phyloP scores from a whole-genome alignment of 2,888 invertebrate species.

The Phytoseiulus persimilis region DNA sequence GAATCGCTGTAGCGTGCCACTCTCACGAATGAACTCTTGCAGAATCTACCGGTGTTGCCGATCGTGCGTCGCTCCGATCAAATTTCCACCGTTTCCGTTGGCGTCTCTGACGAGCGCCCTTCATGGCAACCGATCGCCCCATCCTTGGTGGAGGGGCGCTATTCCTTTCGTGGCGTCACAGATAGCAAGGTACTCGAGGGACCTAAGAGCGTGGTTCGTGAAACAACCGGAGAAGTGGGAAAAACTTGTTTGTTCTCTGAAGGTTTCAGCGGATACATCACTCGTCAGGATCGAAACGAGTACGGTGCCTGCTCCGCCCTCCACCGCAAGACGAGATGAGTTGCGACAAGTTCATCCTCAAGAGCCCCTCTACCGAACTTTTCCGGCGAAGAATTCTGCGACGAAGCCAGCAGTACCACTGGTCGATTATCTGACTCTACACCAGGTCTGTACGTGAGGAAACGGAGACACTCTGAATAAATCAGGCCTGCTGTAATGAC shows the following conservation, averaged over 20 bases:
- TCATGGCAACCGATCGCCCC: not conserved
- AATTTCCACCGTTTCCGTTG: slow-evolving; percentile 13
- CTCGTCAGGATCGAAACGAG: not conserved
- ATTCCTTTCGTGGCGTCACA: slow-evolving; percentile 36
- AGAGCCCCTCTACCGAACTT: slow-evolving; percentile 35
- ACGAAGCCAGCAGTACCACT: not conserved
- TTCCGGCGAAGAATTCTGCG: slow-evolving; percentile 13
- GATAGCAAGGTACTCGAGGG: not conserved
- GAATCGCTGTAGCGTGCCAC: too few relatives aligned
- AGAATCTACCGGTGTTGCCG: not conserved
- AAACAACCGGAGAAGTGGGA: too few relatives aligned
- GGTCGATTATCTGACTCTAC: not conserved
- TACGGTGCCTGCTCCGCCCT: not conserved
- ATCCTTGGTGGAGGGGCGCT: not conserved
- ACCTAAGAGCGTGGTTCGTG: not conserved
- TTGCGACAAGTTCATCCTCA: slow-evolving; percentile 10
- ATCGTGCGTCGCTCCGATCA: slow-evolving; percentile 8
- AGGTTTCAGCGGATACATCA: slow-evolving; percentile 24
- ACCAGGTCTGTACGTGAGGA: not conserved
- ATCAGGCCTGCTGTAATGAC: too few relatives aligned
- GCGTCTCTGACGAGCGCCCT: not conserved
- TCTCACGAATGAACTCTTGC: not conserved
- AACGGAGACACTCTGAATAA: too few relatives aligned
- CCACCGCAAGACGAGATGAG: not conserved
- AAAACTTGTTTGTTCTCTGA: not conserved